phyloP scores from a whole-genome alignment of 2,797 vertebrate species.

The Oryzias sinensis region DNA sequence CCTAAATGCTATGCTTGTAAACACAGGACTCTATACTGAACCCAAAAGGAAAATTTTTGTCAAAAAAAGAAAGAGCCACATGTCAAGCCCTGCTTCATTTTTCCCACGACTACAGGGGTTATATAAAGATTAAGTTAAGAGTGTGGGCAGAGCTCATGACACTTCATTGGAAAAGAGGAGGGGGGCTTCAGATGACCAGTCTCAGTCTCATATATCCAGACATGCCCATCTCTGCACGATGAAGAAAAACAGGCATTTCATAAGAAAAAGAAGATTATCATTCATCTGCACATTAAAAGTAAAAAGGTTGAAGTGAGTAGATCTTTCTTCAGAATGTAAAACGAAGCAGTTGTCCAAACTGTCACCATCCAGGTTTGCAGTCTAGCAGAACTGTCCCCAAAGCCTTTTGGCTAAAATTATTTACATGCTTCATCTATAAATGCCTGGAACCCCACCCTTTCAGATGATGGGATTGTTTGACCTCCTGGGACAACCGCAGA shows the following conservation, averaged over 20 bases:
- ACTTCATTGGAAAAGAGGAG: slow-evolving; percentile 34
- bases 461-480: slow-evolving; percentile 18
- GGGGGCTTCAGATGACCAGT: slow-evolving; percentile 45
- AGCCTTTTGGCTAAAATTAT: slow-evolving; percentile 5
- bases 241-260: no score
- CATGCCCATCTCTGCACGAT: no score
- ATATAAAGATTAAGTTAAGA: slow-evolving; percentile 73
- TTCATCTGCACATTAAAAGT: no score
- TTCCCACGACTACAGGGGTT: slow-evolving; percentile 76
- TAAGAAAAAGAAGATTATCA: no score
- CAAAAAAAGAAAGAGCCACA: slow-evolving; percentile 17
- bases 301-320: no score
- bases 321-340: no score
- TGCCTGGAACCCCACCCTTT: slow-evolving; percentile 5
- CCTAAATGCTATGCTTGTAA: slow-evolving; percentile 33
- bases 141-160: slow-evolving; percentile 58
- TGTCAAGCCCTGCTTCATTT: slow-evolving; percentile 52
- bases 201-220: no score
- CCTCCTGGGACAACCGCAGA: slow-evolving; percentile 15
- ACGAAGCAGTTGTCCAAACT: no score
- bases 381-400: not conserved
- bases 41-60: slow-evolving; percentile 17
- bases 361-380: no score
- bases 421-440: not conserved
- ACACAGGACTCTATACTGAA: slow-evolving; percentile 41